Evolutionary conservation across 1,140 invertebrate genomes (phyloP).

Genomic region (Drosophila truncata): DNA sequence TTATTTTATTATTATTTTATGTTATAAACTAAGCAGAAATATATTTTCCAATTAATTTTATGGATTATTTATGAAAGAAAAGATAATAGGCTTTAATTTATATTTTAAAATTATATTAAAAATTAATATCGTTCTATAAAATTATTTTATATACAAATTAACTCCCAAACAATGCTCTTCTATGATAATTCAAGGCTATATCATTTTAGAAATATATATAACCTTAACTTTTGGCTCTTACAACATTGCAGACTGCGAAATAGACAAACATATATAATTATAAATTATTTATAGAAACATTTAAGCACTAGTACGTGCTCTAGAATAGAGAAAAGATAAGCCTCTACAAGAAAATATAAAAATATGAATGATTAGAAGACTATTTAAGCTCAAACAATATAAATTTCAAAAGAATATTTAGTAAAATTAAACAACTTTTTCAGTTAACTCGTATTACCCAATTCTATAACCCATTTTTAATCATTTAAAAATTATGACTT

Average conservation of each 20-base stretch:
- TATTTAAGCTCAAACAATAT: neutral
- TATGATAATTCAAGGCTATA: neutral
- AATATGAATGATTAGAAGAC: neutral
- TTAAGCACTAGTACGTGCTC: neutral
- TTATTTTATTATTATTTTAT: no score
- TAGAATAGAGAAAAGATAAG: neutral
- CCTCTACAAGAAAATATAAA: neutral
- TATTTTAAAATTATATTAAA: neutral
- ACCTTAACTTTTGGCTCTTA: neutral
- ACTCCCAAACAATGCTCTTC: neutral
- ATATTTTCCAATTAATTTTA: neutral
- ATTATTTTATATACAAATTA: neutral
- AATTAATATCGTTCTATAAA: neutral
- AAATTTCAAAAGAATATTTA: neutral
- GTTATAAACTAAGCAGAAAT: no score
- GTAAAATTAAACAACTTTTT: neutral
- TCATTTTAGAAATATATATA: neutral
- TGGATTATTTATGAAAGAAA: neutral
- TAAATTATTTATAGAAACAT: conserved; percentile 9
- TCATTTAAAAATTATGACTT: neutral
- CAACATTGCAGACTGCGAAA: conserved; percentile 1
- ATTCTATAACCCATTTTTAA: no score
- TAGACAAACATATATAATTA: neutral
- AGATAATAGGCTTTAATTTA: neutral
- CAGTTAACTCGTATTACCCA: no score